These are phyloP conservation scores for Emys orbicularis DNA, from an alignment of 2,797 vertebrate genomes.

Conservation along the genomic window DNA sequence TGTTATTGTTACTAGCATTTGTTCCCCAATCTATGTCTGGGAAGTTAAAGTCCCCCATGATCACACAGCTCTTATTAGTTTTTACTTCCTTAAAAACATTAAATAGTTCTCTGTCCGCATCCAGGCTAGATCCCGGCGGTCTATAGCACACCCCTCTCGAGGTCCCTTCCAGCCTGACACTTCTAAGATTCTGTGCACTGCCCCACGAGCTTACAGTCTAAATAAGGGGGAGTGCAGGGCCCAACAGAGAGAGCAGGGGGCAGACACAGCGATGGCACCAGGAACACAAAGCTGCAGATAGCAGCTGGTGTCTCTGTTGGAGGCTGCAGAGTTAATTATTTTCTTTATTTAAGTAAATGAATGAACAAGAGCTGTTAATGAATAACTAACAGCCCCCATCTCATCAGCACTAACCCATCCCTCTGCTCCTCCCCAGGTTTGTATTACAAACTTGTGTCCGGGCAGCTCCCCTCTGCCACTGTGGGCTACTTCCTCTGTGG, in stretches of 20 bases:
- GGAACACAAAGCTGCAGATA: neutral
- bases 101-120: too few species aligned
- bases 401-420: neutral
- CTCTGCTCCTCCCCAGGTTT: neutral
- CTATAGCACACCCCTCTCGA: too few species aligned
- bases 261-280: neutral
- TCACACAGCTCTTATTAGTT: too few species aligned
- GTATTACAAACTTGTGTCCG: neutral
- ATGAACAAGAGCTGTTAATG: neutral
- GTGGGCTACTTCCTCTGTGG: neutral
- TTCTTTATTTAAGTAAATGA: neutral
- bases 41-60: too few species aligned
- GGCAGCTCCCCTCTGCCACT: neutral
- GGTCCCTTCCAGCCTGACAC: neutral
- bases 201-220: neutral
- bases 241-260: accelerated
- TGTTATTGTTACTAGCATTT: too few species aligned
- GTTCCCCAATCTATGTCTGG: too few species aligned
- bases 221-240: neutral
- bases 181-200: neutral
- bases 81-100: too few species aligned
- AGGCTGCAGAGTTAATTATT: neutral
- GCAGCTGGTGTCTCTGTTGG: neutral
- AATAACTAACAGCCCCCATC: accelerated
- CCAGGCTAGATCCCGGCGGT: too few species aligned